Percentiles rank a stretch among this genome's conserved stretches.
These are phyloP conservation scores for Catagonus wagneri DNA, from an alignment of 2,113 vertebrate genomes.

Conservation along the genomic window DNA sequence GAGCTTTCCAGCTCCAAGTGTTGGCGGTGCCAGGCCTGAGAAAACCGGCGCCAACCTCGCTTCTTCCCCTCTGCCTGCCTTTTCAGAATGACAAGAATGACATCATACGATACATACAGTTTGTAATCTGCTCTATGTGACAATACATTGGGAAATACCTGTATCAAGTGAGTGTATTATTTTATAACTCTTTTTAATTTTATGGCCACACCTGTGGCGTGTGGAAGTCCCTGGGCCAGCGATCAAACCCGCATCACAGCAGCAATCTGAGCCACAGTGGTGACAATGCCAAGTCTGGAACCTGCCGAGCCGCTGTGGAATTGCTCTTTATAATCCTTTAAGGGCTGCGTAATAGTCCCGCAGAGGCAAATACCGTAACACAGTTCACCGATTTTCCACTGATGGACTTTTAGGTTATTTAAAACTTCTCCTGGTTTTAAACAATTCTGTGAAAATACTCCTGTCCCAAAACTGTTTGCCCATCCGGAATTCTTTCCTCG, in stretches of 20 bases:
- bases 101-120: too few relatives aligned
- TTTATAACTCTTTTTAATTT: background rate
- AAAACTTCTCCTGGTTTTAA: background rate
- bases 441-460: background rate
- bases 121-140: background rate
- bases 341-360: background rate
- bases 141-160: background rate
- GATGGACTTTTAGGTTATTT: background rate
- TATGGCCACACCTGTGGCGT: too few relatives aligned
- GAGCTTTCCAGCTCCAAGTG: fast-evolving
- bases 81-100: background rate
- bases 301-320: too few relatives aligned
- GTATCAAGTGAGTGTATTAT: background rate
- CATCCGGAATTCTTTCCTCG: background rate
- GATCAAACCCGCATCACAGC: too few relatives aligned
- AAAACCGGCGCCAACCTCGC: background rate
- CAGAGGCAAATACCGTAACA: too few relatives aligned
- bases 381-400: background rate
- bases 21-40: too few relatives aligned
- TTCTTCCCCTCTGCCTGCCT: fast-evolving
- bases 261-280: too few relatives aligned
- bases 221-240: too few relatives aligned
- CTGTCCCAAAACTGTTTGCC: too few relatives aligned
- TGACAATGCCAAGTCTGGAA: too few relatives aligned
- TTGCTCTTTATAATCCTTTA: background rate